Percentiles rank a stretch among this genome's conserved stretches.
Evolutionary conservation across 2,888 invertebrate genomes (phyloP).

Genomic region (Tachystola acroxantha): DNA sequence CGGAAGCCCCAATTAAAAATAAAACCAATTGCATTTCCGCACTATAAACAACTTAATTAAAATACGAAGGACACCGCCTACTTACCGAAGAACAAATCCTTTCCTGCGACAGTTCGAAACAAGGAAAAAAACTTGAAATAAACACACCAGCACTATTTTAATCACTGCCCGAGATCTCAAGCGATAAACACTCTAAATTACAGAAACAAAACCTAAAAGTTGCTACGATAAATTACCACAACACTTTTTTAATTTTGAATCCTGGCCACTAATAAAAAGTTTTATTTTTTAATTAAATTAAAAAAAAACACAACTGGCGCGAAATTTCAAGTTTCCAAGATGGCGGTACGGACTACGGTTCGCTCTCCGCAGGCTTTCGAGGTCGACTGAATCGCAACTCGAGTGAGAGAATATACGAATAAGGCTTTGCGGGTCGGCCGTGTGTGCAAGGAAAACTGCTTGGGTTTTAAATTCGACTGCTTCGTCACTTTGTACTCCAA

Average conservation of each 20-base stretch:
- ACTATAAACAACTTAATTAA: too few relatives aligned
- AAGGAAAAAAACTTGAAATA: constrained; percentile 8
- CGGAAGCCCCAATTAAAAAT: too few relatives aligned
- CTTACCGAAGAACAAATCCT: constrained; percentile 21
- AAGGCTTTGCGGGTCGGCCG: constrained; percentile 57
- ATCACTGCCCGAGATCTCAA: constrained; percentile 13
- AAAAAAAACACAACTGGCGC: constrained; percentile 48
- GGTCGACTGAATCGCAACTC: constrained; percentile 65
- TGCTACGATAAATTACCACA: constrained; percentile 16
- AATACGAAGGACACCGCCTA: constrained; percentile 4
- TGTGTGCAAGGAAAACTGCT: constrained; percentile 65
- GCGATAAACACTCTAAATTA: constrained; percentile 1
- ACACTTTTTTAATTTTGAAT: constrained; percentile 14
- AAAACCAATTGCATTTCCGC: too few relatives aligned
- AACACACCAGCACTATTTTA: constrained; percentile 16
- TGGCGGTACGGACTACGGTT: constrained; percentile 41
- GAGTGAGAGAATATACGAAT: constrained; percentile 47
- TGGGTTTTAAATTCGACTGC: constrained; percentile 32
- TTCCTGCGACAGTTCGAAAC: constrained; percentile 15
- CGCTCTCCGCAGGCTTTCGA: constrained; percentile 54
- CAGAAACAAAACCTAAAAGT: background rate
- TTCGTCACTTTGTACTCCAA: constrained; percentile 22
- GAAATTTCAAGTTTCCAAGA: constrained; percentile 50
- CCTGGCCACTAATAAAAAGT: constrained; percentile 10
- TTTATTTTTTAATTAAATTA: constrained; percentile 20